phyloP scores from a whole-genome alignment of 2,888 invertebrate genomes.

The Elmis aenea region DNA sequence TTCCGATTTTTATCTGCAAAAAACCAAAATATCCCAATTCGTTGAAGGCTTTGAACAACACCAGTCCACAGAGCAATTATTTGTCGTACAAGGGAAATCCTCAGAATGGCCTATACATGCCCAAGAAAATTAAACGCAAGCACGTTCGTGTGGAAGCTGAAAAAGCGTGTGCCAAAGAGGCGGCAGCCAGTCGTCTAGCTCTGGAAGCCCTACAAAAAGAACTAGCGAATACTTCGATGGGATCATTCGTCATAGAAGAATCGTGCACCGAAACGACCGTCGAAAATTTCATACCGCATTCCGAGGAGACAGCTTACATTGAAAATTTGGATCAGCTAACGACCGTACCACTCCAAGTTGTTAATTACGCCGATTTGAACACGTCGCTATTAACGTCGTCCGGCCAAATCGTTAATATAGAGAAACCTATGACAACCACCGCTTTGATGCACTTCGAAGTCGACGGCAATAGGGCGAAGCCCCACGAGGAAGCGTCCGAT shows the following conservation, averaged over 20 bases:
- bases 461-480: conserved; percentile 6
- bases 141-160: conserved; percentile 39
- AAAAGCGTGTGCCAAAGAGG: conserved; percentile 45
- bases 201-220: conserved; percentile 46
- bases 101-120: conserved; percentile 27
- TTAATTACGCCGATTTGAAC: conserved; percentile 30
- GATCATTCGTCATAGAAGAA: conserved; percentile 43
- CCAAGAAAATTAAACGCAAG: conserved; percentile 35
- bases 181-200: conserved; percentile 45
- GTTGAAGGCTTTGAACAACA: conserved; percentile 28
- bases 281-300: conserved; percentile 41
- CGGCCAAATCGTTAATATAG: conserved; percentile 22
- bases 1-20: conserved; percentile 41
- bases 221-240: conserved; percentile 39
- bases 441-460: conserved; percentile 22
- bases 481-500: conserved; percentile 29
- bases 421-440: conserved; percentile 14
- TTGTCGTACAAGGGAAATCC: conserved; percentile 9
- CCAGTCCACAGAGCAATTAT: conserved; percentile 8
- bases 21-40: conserved; percentile 43
- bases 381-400: conserved; percentile 22
- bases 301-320: conserved; percentile 29
- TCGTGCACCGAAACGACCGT: conserved; percentile 43
- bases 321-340: conserved; percentile 28
- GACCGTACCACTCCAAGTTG: conserved; percentile 28